These are phyloP conservation scores for Fulmarus glacialis DNA, from an alignment of 2,113 vertebrate genomes.

Conservation along the genomic window DNA sequence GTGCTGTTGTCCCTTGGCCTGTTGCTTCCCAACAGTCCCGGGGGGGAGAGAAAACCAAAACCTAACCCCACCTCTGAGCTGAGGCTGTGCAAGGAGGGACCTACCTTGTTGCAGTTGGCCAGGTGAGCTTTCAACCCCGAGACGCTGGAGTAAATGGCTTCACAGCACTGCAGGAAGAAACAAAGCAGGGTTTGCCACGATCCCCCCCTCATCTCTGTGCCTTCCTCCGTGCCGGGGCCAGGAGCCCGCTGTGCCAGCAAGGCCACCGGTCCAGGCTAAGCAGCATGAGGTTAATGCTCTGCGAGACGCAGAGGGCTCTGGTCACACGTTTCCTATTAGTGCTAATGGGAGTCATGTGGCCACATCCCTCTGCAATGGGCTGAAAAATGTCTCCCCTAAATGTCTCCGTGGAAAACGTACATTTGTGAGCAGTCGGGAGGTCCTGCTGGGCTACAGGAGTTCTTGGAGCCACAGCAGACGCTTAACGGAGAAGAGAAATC, in stretches of 20 bases:
- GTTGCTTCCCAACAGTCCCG: not conserved
- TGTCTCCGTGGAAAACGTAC: not conserved
- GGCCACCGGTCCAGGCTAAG: not conserved
- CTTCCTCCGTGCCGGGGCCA: not conserved
- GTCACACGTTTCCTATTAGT: slow-evolving; percentile 60
- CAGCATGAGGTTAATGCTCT: slow-evolving; percentile 24
- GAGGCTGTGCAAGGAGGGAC: not conserved
- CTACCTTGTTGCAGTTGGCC: slow-evolving; percentile 96
- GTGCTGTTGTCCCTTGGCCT: not conserved
- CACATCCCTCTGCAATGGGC: not conserved
- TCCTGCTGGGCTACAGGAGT: slow-evolving; percentile 59
- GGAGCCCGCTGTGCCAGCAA: not conserved
- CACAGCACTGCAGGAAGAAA: slow-evolving; percentile 85
- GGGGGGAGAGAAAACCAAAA: not conserved
- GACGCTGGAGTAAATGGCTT: slow-evolving; percentile 97
- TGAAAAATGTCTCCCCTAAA: slow-evolving; percentile 10
- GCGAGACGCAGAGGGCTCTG: not conserved
- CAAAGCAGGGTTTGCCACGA: not conserved
- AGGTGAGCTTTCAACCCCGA: slow-evolving; percentile 97
- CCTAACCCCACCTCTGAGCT: not conserved
- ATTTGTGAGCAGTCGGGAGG: not conserved
- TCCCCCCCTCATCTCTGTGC: not conserved
- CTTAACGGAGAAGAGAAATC: not conserved
- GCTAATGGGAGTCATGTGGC: slow-evolving; percentile 50
- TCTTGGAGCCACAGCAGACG: slow-evolving; percentile 26